Evolutionary conservation across 2,888 invertebrate species (phyloP), one percentile per base, ranked within the genome.

Genomic region (Elegia similella): DNA sequence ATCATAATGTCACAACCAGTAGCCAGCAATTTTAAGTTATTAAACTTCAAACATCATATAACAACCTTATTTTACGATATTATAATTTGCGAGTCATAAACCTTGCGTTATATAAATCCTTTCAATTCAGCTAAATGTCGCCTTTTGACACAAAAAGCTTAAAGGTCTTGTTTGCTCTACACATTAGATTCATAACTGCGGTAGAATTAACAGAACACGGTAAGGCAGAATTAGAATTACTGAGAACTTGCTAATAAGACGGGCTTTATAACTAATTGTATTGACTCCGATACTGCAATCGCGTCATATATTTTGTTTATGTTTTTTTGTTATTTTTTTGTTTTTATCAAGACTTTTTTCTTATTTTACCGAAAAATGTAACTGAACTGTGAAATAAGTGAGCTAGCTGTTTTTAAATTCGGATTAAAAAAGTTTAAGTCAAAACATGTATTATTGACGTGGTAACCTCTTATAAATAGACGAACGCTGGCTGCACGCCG

Each of bases 11-110:
- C 7, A 32, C 7, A 32, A 6, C 32, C 32, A 32, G n/a, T 38
- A 38, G 2, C 5, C 38, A 38, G n/a, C n/a, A 38, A 38, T 38
- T 38, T 0, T 10, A 34, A 38, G 43, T 43, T 44, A 44, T 44
- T 10, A 16, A 16, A 7, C 43, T 16, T 44, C 16, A 10, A 44
- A 43, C 13, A 6, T 1, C n/a, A 16, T n/a, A 15, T 7, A 5
- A 15, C 13, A 44, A 44, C 8, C 43, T 10, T 44, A 44, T 44
- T 46, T 46, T 46, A 46, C 17, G 46, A 46, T 46, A 29, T 46
- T 23, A 16, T 44, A 46, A 46, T 29, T 46, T 8, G 43, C 43
- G 8, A 7, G 43, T 43, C 43, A 15, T 43, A 43, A 43, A 43
- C 13, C 7, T 12, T 46, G 10, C 17, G 46, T 46, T 46, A 46